Base-by-base conservation (phyloP, 1,140 invertebrate genomes). In the Bombus ignitus region DNA sequence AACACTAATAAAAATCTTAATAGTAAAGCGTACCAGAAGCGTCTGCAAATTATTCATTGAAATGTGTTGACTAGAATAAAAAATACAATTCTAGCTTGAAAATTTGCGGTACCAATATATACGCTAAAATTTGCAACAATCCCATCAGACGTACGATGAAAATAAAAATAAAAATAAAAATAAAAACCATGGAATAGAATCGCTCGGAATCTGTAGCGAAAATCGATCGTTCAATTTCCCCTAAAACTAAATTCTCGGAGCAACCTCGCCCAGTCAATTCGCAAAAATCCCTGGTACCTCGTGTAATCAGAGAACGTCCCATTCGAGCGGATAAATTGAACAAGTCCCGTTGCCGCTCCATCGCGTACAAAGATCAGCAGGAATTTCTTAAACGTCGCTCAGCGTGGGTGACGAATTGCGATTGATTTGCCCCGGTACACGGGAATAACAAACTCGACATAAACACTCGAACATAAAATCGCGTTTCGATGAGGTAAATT, bases 251-350 rank as follows among this genome's bases (percentile, higher is more conserved):
- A 65, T 76, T 76, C 81, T 74, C 59, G 57, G 37, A 47, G 42
- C 25, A 39, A 37, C 12, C 32, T 75, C 71, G n/a, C 53, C 39
- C n/a, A 37, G 22, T 82, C 53, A n/a, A 18, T 65, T 66, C 59
- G 81, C 37, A 62, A 66, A 66, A 76, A 53, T 83, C 42, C 62
- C 74, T 37, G 59, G 25, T 25, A 57, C 37, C n/a, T 83, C 25
- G 42, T 53, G 59, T 74, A 83, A 66, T 83, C 81, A 83, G 32
- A 39, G 42, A 76, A 39, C 28, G 59, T 35, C 25, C 59, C 28
- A 83, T 83, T 76, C 59, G 37, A 42, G 39, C 72, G 81, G 39
- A 76, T 66, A 83, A 74, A 83, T 76, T 53, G 81, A 76, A 76
- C 42, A 44, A 76, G 57, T 53, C 32, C 42, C 32, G 25, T 12